Conservation (phyloP, 1,140 invertebrate genomes). For the Arctopsyche grandis region DNA sequence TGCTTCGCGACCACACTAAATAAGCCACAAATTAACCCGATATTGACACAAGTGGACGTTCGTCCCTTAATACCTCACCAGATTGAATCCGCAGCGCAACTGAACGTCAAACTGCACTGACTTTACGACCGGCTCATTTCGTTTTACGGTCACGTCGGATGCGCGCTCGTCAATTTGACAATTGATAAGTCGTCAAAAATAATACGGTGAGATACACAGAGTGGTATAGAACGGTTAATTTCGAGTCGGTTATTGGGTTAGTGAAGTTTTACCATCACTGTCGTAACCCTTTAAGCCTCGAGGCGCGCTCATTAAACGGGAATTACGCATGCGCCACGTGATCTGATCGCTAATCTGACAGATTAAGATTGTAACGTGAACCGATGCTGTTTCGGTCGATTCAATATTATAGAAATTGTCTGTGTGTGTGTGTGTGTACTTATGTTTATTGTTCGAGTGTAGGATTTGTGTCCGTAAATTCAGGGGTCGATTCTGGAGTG, state of each 20-base stretch:
- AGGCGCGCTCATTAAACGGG: constrained; percentile 42
- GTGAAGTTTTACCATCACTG: constrained; percentile 12
- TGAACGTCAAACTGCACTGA: neutral
- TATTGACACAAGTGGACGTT: constrained; percentile 30
- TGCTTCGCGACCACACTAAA: constrained; percentile 23
- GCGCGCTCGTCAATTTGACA: no score
- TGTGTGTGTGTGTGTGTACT: no score
- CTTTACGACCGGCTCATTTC: neutral
- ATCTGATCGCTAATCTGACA: constrained; percentile 40
- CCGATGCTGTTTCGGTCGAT: neutral
- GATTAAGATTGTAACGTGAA: constrained; percentile 35
- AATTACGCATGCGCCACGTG: constrained; percentile 45
- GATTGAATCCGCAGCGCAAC: constrained; percentile 21
- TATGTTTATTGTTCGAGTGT: no score
- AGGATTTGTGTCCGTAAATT: no score
- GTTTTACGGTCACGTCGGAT: neutral
- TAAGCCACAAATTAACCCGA: constrained; percentile 44
- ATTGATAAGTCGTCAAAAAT: no score
- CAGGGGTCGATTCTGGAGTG: no score
- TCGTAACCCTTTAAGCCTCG: constrained; percentile 47
- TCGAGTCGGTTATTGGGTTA: neutral
- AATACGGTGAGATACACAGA: no score
- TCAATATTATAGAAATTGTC: no score
- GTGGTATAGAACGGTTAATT: no score
- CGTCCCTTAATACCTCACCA: neutral